Base-by-base conservation (phyloP, 2,113 vertebrate genomes). In the Cyanistes caeruleus region DNA sequence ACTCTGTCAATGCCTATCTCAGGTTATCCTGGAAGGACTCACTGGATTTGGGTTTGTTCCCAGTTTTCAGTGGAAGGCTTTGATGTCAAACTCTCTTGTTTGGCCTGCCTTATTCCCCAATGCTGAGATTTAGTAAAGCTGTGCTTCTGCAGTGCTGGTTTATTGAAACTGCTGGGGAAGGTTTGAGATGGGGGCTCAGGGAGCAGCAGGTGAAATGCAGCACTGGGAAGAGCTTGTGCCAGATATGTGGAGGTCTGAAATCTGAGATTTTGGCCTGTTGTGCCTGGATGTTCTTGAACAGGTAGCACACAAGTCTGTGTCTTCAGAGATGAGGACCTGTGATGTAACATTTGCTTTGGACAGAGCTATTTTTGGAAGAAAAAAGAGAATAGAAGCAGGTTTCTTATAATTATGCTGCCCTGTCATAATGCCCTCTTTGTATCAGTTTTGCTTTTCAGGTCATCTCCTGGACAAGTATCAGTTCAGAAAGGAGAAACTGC, bases 391-490 rank as follows among this genome's bases (percentile, higher is more conserved):
- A 53, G 51, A 65, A 80, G 25, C 23, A 37, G 39, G 6, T 79
- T 24, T 70, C 21, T n/a, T 74, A 2, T 2, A 62, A 35, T 7
- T 59, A 0, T 73, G 64, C 25, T 72, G 16, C 20, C 28, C 39
- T 63, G 20, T 84, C 49, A 55, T 43, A 60, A 77, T 60, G 11
- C 10, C 21, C 2, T 65, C 15, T 76, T 59, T 60, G 30, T 43
- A 25, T 73, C n/a, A 63, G 0, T 59, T 59, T 84, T 41, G 17
- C 30, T 73, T 84, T 27, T 25, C 43, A 76, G 21, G 12, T 53
- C 2, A 1, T 68, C 8, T 70, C 10, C 20, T 0, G 2, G 11
- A 5, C 17, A 37, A 53, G 4, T 33, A 51, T 43, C 27, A 72
- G 24, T 17, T 72, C n/a, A n/a, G 48, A 72, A 27, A 65, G 43